These are phyloP conservation scores for Pogoniulus pusillus DNA, from an alignment of 2,797 vertebrate genomes.

Conservation along the genomic window DNA sequence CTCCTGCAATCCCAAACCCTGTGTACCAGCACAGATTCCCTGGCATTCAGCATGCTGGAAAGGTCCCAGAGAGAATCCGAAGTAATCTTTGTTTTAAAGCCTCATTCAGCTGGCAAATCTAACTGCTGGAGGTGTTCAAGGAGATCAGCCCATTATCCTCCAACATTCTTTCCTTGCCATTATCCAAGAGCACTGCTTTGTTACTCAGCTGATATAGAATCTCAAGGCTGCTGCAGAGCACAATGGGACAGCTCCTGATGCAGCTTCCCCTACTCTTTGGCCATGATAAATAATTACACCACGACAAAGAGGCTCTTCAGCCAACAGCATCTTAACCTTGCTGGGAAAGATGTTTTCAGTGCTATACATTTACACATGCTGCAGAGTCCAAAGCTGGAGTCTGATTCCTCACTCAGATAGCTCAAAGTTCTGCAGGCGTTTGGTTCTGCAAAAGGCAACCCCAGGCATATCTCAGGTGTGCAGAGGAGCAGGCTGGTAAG, in stretches of 20 bases:
- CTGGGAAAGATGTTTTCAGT: background rate
- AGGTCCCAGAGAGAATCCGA: background rate
- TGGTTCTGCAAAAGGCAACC: background rate
- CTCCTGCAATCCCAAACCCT: too few relatives aligned
- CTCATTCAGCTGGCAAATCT: conserved; percentile 6
- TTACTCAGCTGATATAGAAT: conserved; percentile 2
- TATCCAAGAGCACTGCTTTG: conserved; percentile 6
- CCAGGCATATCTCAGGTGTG: background rate
- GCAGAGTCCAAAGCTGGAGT: background rate
- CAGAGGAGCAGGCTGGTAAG: background rate
- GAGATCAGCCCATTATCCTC: background rate
- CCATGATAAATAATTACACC: background rate
- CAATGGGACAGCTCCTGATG: background rate
- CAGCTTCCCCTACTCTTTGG: conserved; percentile 6
- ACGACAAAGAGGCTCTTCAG: background rate
- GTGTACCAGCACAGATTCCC: too few relatives aligned
- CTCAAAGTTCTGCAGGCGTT: background rate
- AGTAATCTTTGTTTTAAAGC: background rate
- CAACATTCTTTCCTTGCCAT: background rate
- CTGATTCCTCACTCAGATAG: background rate
- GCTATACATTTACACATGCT: background rate
- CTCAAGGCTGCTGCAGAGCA: conserved; percentile 23
- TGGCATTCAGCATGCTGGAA: background rate
- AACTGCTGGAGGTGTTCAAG: background rate
- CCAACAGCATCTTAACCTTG: background rate